phyloP scores from a whole-genome alignment of 2,797 vertebrate species.

The Babyrousa celebensis region DNA sequence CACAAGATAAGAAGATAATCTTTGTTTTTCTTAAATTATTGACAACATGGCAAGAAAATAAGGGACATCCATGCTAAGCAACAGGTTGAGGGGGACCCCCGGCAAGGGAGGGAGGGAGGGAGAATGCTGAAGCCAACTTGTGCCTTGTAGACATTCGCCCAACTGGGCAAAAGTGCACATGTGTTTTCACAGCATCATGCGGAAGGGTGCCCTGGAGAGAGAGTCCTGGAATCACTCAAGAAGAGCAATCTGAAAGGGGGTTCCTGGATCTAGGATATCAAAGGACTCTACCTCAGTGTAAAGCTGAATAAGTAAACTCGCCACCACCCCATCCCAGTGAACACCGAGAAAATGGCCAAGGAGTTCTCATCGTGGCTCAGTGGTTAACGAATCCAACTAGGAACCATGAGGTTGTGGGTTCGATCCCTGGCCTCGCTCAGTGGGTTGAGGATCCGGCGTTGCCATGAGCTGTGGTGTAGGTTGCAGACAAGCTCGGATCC shows the following conservation, averaged over 20 bases:
- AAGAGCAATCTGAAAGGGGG: background rate
- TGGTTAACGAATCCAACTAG: too few relatives aligned
- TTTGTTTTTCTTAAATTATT: constrained; percentile 22
- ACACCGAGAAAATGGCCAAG: background rate
- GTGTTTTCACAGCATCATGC: background rate
- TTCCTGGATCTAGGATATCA: background rate
- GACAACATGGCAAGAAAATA: background rate
- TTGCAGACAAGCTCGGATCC: too few relatives aligned
- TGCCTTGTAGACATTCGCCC: background rate
- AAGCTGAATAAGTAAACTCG: background rate
- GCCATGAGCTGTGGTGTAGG: too few relatives aligned
- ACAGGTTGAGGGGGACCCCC: background rate
- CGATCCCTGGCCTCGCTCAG: too few relatives aligned
- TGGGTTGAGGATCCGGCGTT: too few relatives aligned
- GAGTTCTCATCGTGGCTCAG: too few relatives aligned
- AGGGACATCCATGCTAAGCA: background rate
- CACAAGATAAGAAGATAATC: background rate
- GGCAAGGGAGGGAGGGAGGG: background rate
- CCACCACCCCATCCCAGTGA: background rate
- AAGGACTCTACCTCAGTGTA: background rate
- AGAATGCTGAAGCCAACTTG: background rate
- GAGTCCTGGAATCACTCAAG: background rate
- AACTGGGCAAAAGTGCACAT: too few relatives aligned
- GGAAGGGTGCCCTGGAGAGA: background rate
- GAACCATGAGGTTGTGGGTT: too few relatives aligned